Percentiles rank a stretch among this genome's conserved stretches.
Evolutionary conservation across 2,888 invertebrate species (phyloP).

Genomic region (Machimus rusticus): DNA sequence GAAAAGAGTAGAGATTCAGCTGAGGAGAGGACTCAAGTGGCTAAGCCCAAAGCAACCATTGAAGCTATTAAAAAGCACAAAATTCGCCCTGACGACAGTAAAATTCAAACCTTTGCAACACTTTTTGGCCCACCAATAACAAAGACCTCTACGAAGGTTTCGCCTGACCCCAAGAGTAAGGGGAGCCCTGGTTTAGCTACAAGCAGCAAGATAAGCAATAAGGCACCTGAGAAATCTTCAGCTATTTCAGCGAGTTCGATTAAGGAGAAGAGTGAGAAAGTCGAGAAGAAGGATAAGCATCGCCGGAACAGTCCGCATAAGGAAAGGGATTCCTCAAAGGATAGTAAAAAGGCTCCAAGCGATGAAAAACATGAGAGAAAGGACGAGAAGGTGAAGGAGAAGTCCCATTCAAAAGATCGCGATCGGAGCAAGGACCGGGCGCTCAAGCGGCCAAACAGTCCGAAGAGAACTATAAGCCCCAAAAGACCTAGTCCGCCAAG

Average conservation of each 20-base stretch:
- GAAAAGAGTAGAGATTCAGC: conserved; percentile 68
- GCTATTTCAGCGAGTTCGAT: not conserved
- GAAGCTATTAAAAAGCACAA: conserved; percentile 67
- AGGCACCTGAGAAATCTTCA: conserved; percentile 38
- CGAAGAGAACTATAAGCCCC: conserved; percentile 55
- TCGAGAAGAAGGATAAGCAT: conserved; percentile 66
- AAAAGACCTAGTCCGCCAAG: conserved; percentile 50
- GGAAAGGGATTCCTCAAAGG: conserved; percentile 56
- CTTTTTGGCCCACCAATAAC: conserved; percentile 85
- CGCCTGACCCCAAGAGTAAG: conserved; percentile 72
- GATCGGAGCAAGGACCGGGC: conserved; percentile 65
- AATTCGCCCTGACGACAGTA: conserved; percentile 67
- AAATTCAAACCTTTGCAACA: conserved; percentile 74
- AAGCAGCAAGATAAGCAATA: conserved; percentile 54
- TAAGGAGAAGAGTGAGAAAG: conserved; percentile 64
- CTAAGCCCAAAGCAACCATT: conserved; percentile 66
- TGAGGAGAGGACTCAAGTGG: conserved; percentile 69
- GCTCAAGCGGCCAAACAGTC: conserved; percentile 63
- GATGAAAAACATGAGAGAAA: conserved; percentile 63
- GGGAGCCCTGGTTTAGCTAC: conserved; percentile 57
- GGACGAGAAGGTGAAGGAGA: conserved; percentile 65
- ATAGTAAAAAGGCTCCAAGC: conserved; percentile 55
- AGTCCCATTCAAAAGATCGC: conserved; percentile 66
- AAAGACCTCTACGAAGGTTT: conserved; percentile 72
- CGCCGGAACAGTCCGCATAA: conserved; percentile 68